Conservation (phyloP, 1,140 invertebrate species). For the Chlorops oryzae region DNA sequence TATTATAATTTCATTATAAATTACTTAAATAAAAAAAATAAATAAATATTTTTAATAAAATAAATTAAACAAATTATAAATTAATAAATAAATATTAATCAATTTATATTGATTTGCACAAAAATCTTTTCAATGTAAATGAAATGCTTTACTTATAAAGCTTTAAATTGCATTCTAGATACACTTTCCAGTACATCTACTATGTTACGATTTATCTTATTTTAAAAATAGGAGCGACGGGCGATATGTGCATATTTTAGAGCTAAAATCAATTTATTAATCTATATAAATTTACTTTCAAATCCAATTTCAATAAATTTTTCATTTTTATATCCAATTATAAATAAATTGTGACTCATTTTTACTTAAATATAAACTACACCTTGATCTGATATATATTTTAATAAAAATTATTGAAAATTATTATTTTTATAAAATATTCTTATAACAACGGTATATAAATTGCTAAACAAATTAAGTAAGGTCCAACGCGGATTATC, state of each 20-base stretch:
- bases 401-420: too few relatives aligned
- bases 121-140: conserved; percentile 54
- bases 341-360: too few relatives aligned
- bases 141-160: conserved; percentile 53
- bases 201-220: conserved; percentile 67
- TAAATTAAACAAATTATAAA: too few relatives aligned
- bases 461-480: conserved; percentile 33
- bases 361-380: conserved; percentile 46
- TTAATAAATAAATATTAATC: too few relatives aligned
- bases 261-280: conserved; percentile 47
- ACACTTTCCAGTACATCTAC: conserved; percentile 62
- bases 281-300: conserved; percentile 55
- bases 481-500: conserved; percentile 50
- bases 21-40: too few relatives aligned
- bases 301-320: too few relatives aligned
- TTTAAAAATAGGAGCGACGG: conserved; percentile 59
- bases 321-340: too few relatives aligned
- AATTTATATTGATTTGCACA: conserved; percentile 50
- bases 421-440: too few relatives aligned
- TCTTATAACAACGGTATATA: too few relatives aligned
- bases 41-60: too few relatives aligned
- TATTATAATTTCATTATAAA: too few relatives aligned
- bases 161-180: conserved; percentile 54
- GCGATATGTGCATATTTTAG: conserved; percentile 60
- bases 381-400: too few relatives aligned